Conservation (phyloP, 53 echinoderm and acorn worm species). For the Crossaster papposus region DNA sequence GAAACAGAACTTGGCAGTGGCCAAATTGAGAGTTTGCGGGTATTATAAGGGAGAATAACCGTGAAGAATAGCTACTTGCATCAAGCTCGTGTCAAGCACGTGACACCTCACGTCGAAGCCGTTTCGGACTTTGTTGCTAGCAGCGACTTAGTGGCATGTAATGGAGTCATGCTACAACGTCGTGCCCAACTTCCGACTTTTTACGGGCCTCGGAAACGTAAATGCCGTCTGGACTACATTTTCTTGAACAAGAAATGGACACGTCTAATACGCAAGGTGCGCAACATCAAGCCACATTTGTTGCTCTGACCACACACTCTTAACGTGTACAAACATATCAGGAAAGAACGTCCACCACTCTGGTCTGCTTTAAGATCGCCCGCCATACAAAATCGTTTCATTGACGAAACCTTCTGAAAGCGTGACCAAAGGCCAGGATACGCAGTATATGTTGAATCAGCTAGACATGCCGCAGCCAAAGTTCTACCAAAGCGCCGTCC, state of each 20-base stretch:
- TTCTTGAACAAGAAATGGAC: background rate
- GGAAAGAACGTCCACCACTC: constrained; percentile 37
- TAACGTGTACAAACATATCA: constrained; percentile 35
- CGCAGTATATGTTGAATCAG: constrained; percentile 40
- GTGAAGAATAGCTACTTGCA: too few species aligned
- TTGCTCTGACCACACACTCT: constrained; percentile 39
- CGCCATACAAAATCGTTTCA: too few species aligned
- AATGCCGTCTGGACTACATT: background rate
- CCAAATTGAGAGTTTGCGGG: too few species aligned
- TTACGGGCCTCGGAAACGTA: background rate
- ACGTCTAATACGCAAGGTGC: too few species aligned
- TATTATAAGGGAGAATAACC: too few species aligned
- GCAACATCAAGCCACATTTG: constrained; percentile 15
- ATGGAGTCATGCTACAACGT: constrained; percentile 52
- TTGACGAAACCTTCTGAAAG: constrained; percentile 16
- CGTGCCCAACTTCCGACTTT: constrained; percentile 37
- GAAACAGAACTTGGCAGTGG: too few species aligned
- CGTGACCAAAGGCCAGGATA: too few species aligned
- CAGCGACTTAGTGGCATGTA: constrained; percentile 43
- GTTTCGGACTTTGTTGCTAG: constrained; percentile 44
- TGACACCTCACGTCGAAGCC: constrained; percentile 34
- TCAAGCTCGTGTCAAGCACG: constrained; percentile 6
- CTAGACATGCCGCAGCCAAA: constrained; percentile 41
- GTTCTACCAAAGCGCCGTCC: constrained; percentile 49
- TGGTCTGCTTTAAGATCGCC: too few species aligned